A percentile compares a stretch with the other conserved stretches of the same genome.
Conservation (phyloP, 1,140 invertebrate species). For the Drosophila carrolli region DNA sequence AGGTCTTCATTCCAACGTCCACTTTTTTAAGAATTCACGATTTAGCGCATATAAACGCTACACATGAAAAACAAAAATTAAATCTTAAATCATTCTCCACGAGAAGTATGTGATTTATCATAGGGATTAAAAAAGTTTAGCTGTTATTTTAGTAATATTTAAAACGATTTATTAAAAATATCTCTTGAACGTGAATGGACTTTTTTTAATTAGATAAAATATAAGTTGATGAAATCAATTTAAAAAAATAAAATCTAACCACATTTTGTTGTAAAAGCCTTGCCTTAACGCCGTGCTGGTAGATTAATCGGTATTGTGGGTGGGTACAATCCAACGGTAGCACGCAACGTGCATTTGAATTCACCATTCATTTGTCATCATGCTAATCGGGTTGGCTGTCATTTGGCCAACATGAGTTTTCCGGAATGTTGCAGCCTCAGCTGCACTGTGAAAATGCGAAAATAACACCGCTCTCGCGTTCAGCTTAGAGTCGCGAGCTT, state of each 20-base stretch:
- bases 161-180: too few relatives aligned
- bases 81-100: too few relatives aligned
- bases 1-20: too few relatives aligned
- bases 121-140: too few relatives aligned
- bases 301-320: conserved; percentile 15
- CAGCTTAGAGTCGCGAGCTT: conserved; percentile 28
- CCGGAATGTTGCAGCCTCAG: not conserved
- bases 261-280: not conserved
- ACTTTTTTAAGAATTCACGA: too few relatives aligned
- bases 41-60: too few relatives aligned
- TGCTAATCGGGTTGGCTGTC: conserved; percentile 5
- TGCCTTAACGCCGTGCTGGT: conserved; percentile 3
- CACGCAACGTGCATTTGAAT: not conserved
- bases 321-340: not conserved
- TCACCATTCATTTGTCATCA: conserved; percentile 26
- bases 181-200: too few relatives aligned
- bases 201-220: too few relatives aligned
- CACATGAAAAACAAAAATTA: too few relatives aligned
- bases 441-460: conserved; percentile 10
- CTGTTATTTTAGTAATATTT: too few relatives aligned
- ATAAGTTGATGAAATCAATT: too few relatives aligned
- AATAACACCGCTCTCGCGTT: conserved; percentile 7
- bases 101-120: too few relatives aligned
- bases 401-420: conserved; percentile 20
- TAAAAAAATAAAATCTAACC: conserved; percentile 1